phyloP scores from a whole-genome alignment of 2,113 vertebrate genomes.

The Mesitornis unicolor region DNA sequence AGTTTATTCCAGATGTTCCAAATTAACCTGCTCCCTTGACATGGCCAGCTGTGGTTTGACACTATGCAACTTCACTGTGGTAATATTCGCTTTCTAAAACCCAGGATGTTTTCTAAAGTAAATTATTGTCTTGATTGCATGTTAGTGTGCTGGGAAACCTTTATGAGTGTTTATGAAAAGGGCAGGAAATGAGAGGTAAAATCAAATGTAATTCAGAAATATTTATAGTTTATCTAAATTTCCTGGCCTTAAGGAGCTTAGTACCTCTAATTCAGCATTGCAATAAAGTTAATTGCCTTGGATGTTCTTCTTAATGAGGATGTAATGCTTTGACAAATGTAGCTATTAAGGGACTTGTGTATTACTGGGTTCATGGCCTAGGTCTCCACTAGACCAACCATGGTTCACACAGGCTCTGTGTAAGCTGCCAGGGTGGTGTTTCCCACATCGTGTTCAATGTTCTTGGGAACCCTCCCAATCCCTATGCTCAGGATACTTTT shows the following conservation, averaged over 20 bases:
- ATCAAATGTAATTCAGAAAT: neutral
- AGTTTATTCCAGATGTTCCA: neutral
- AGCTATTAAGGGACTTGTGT: neutral
- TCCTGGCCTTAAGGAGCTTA: neutral
- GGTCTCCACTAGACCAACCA: neutral
- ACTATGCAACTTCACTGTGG: neutral
- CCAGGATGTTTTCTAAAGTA: neutral
- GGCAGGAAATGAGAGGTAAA: constrained; percentile 35
- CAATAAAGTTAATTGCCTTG: neutral
- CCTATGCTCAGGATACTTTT: neutral
- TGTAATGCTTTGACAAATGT: neutral
- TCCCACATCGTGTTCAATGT: rapidly evolving
- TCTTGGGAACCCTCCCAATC: neutral
- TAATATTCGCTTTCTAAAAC: neutral
- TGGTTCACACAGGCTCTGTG: neutral
- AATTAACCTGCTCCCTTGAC: neutral
- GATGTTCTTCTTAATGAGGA: neutral
- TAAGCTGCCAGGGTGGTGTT: neutral
- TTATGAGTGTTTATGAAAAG: neutral
- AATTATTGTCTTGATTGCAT: neutral
- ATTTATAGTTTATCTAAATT: constrained; percentile 31
- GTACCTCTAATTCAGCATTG: neutral
- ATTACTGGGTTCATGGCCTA: neutral
- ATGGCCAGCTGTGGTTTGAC: neutral
- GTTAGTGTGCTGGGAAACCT: neutral